These are phyloP conservation scores for Psix sp. DNA, from an alignment of 1,140 invertebrate species.

Conservation along the genomic window DNA sequence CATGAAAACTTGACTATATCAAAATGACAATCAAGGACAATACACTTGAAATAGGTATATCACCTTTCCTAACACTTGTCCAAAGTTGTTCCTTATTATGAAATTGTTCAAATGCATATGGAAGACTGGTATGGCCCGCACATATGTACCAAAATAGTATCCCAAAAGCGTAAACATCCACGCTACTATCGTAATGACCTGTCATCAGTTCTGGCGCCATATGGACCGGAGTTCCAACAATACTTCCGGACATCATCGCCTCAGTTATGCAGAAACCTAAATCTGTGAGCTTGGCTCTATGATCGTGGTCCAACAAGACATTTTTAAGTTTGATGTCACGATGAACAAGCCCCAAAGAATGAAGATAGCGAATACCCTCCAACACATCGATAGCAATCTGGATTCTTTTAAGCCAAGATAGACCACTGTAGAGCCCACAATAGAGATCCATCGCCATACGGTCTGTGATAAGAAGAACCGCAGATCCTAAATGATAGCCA, in stretches of 20 bases:
- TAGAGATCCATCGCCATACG: conserved; percentile 87
- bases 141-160: conserved; percentile 95
- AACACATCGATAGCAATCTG: conserved; percentile 90
- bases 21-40: no score
- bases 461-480: conserved; percentile 88
- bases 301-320: conserved; percentile 86
- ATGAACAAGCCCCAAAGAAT: conserved; percentile 91
- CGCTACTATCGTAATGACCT: conserved; percentile 88
- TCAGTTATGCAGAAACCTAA: conserved; percentile 94
- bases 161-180: conserved; percentile 94
- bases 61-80: conserved; percentile 90
- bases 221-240: conserved; percentile 93
- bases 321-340: conserved; percentile 95
- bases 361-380: conserved; percentile 90
- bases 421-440: conserved; percentile 84
- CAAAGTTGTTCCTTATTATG: conserved; percentile 93
- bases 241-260: conserved; percentile 92
- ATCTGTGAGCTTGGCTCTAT: conserved; percentile 91
- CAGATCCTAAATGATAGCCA: conserved; percentile 79
- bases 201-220: conserved; percentile 94
- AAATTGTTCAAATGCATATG: conserved; percentile 90
- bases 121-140: conserved; percentile 87
- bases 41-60: no score
- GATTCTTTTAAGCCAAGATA: conserved; percentile 83
- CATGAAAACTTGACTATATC: no score